Conservation (phyloP, 2,888 invertebrate genomes). For the Eupithecia vulgata region DNA sequence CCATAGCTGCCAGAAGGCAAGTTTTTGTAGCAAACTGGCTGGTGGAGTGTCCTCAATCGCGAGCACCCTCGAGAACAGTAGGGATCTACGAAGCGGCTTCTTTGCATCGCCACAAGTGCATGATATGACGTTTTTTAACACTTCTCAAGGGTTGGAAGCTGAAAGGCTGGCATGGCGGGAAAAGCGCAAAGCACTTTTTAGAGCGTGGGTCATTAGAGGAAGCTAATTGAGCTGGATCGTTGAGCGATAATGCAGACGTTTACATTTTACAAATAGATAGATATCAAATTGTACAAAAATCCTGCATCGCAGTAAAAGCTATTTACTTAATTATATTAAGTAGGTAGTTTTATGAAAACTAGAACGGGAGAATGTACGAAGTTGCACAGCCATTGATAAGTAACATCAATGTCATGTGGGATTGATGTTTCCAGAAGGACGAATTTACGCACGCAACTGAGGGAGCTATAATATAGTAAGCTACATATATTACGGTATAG, state of each 20-base stretch:
- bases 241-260: neutral
- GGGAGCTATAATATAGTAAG: no score
- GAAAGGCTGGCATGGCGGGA: constrained; percentile 21
- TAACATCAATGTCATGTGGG: no score
- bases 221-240: neutral
- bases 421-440: neutral
- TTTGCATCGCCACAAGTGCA: constrained; percentile 38
- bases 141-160: constrained; percentile 21
- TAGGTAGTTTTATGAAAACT: neutral
- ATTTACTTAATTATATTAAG: neutral
- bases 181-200: constrained; percentile 11
- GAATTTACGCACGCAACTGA: no score
- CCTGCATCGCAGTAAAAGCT: neutral
- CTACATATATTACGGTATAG: no score
- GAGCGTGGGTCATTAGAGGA: constrained; percentile 1
- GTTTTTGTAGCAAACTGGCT: constrained; percentile 41
- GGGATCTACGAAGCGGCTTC: constrained; percentile 37
- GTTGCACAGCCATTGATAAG: neutral
- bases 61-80: constrained; percentile 35
- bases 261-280: neutral
- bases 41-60: constrained; percentile 34
- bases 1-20: constrained; percentile 36
- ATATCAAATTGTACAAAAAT: neutral
- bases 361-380: neutral
- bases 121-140: constrained; percentile 33